phyloP scores from a whole-genome alignment of 1,140 invertebrate genomes.

The Varroa destructor region DNA sequence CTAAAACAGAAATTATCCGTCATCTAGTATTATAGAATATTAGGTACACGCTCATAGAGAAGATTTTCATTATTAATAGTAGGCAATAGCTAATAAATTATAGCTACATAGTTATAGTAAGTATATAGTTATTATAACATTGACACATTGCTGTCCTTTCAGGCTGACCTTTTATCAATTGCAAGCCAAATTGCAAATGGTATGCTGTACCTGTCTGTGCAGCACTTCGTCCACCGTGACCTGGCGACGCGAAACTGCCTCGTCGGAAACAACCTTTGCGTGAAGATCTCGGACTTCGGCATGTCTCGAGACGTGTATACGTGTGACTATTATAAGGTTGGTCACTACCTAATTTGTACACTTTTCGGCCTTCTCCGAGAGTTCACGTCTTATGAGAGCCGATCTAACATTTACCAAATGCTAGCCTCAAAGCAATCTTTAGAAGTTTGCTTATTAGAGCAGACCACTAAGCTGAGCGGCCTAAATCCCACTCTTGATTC shows the following conservation, averaged over 20 bases:
- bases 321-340: constrained; percentile 78
- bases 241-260: constrained; percentile 79
- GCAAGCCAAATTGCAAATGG: constrained; percentile 63
- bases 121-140: too few species aligned
- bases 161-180: constrained; percentile 50
- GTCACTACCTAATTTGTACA: neutral
- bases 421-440: too few species aligned
- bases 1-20: too few species aligned
- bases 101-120: too few species aligned
- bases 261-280: constrained; percentile 58
- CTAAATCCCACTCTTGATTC: too few species aligned
- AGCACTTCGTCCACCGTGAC: constrained; percentile 80
- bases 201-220: constrained; percentile 71
- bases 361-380: constrained; percentile 2
- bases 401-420: too few species aligned
- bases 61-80: too few species aligned
- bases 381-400: constrained; percentile 10
- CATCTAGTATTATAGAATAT: too few species aligned
- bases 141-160: constrained; percentile 2
- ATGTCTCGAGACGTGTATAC: constrained; percentile 80
- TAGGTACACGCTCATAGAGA: too few species aligned
- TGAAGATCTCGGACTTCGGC: constrained; percentile 84
- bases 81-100: too few species aligned
- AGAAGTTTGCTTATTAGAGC: too few species aligned
- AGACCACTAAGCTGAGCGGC: too few species aligned